phyloP scores from a whole-genome alignment of 2,113 vertebrate species.

The Cercopithecus mona region DNA sequence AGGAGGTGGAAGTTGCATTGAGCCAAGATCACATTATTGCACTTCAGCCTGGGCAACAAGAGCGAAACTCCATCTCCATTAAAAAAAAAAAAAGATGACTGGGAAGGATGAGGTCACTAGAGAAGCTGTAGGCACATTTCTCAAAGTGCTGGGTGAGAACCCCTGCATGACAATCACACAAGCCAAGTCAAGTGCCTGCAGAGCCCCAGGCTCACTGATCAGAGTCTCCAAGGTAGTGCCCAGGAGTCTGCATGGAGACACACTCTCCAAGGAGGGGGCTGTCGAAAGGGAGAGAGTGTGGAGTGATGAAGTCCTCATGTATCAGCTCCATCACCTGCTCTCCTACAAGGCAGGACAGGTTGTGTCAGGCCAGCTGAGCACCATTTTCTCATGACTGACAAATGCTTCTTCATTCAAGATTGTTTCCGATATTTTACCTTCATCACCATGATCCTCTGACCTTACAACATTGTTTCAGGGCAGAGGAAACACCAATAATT shows the following conservation, averaged over 20 bases:
- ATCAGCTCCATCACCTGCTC: not conserved
- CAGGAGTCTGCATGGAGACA: not conserved
- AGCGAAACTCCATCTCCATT: too few relatives aligned
- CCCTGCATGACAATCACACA: not conserved
- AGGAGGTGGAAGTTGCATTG: too few relatives aligned
- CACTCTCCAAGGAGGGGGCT: not conserved
- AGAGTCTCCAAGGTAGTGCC: not conserved
- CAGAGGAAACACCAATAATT: not conserved
- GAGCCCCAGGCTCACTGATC: not conserved
- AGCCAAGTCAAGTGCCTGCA: rapidly evolving
- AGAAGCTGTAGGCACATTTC: not conserved
- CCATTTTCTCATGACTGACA: not conserved
- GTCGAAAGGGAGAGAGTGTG: rapidly evolving
- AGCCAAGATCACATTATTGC: too few relatives aligned
- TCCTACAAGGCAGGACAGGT: not conserved
- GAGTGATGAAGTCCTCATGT: too few relatives aligned
- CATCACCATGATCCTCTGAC: not conserved
- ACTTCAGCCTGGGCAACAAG: too few relatives aligned
- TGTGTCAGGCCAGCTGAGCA: not conserved
- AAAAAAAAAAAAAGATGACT: not conserved
- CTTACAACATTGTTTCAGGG: not conserved
- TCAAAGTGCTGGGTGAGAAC: not conserved
- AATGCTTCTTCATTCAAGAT: not conserved
- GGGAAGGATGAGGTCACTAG: not conserved
- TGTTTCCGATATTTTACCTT: not conserved